Evolutionary conservation across 2,888 invertebrate genomes (phyloP).

Genomic region (Operophtera brumata): DNA sequence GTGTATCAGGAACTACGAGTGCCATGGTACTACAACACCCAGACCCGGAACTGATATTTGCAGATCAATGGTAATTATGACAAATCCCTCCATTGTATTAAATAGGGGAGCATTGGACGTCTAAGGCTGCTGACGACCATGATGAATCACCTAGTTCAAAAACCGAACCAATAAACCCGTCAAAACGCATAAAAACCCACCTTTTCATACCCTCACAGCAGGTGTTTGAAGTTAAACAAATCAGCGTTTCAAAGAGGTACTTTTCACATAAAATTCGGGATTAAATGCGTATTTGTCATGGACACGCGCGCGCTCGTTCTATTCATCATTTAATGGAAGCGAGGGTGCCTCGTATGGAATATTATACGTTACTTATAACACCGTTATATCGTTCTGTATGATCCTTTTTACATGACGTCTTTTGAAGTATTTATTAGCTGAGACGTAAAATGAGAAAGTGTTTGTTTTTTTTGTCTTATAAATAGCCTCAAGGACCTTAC

Average conservation of each 20-base stretch:
- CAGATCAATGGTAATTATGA: too few relatives aligned
- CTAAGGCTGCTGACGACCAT: too few relatives aligned
- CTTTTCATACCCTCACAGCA: constrained; percentile 9
- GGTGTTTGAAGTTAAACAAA: constrained; percentile 29
- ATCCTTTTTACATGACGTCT: constrained; percentile 18
- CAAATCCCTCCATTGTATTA: too few relatives aligned
- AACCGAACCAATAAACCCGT: constrained; percentile 5
- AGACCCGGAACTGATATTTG: too few relatives aligned
- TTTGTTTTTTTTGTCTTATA: too few relatives aligned
- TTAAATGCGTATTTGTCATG: constrained; percentile 33
- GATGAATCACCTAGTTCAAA: too few relatives aligned
- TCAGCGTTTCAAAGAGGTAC: constrained; percentile 23
- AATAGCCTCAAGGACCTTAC: too few relatives aligned
- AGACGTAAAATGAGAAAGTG: too few relatives aligned
- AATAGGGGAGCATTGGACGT: too few relatives aligned
- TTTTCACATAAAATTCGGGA: constrained; percentile 28
- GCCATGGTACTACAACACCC: too few relatives aligned
- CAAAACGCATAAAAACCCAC: constrained; percentile 8
- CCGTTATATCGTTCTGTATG: constrained; percentile 19
- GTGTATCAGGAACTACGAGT: too few relatives aligned
- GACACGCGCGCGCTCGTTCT: constrained; percentile 12
- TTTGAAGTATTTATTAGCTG: constrained; percentile 16
- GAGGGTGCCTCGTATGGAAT: constrained; percentile 21
- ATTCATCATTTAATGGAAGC: constrained; percentile 32
- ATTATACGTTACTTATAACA: constrained; percentile 19